phyloP scores from a whole-genome alignment of 2,797 vertebrate species.

The Periophthalmus magnuspinnatus region DNA sequence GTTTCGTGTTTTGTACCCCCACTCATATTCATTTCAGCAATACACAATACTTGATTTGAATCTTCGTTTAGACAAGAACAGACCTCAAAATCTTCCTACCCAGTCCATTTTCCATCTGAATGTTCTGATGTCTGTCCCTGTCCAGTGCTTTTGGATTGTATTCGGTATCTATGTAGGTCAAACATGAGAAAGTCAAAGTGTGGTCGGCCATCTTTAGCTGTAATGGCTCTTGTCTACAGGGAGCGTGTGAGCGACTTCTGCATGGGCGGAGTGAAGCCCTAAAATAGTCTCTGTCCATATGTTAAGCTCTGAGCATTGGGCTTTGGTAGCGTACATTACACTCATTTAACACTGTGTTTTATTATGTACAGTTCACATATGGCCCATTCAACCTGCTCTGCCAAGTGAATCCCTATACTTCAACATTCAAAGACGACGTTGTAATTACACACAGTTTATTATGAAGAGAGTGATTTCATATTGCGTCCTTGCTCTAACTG shows the following conservation, averaged over 20 bases:
- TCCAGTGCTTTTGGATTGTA: constrained; percentile 28
- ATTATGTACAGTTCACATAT: not conserved
- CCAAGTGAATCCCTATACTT: not conserved
- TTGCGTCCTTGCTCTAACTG: constrained; percentile 32
- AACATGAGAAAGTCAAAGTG: constrained; percentile 60
- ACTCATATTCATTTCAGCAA: not conserved
- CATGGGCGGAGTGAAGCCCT: constrained; percentile 26
- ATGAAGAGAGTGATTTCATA: not conserved
- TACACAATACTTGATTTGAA: not conserved
- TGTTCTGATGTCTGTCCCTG: constrained; percentile 53
- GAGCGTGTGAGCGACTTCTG: constrained; percentile 23
- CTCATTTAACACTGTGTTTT: not conserved
- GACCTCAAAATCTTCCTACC: not conserved
- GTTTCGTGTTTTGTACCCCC: not conserved
- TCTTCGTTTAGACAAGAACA: constrained; percentile 17
- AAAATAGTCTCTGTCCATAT: constrained; percentile 53
- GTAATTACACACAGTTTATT: not conserved
- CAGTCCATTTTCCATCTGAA: constrained; percentile 53
- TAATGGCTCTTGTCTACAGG: constrained; percentile 46
- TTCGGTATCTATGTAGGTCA: constrained; percentile 43
- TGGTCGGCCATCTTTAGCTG: constrained; percentile 46
- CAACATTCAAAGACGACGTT: not conserved
- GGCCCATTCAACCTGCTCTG: not conserved
- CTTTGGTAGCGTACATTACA: constrained; percentile 38
- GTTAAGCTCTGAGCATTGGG: constrained; percentile 48